Evolutionary conservation across 2,797 vertebrate genomes (phyloP).

Genomic region (Enteromius viviparus): DNA sequence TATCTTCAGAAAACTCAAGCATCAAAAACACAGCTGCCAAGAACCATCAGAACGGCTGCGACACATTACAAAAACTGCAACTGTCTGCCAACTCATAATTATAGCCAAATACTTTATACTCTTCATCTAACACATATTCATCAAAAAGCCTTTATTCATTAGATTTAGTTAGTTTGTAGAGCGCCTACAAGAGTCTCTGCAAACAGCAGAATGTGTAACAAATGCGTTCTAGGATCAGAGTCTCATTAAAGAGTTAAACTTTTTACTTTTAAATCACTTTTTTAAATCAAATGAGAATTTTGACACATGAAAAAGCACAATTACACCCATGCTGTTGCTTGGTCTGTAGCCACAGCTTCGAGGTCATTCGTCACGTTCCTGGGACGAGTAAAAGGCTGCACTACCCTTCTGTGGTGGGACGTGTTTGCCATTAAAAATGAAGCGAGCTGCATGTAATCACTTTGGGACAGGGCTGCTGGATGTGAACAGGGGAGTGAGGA

Average conservation of each 20-base stretch:
- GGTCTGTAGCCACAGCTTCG: not conserved
- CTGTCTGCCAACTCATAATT: conserved; percentile 14
- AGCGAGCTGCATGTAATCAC: conserved; percentile 60
- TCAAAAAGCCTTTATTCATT: not conserved
- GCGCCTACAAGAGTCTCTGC: not conserved
- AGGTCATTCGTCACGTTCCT: not conserved
- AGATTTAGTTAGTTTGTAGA: not conserved
- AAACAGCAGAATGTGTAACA: not conserved
- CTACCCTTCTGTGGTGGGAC: not conserved
- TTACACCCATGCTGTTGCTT: not conserved
- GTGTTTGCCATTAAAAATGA: conserved; percentile 66
- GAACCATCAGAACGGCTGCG: conserved; percentile 28
- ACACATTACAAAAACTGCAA: conserved; percentile 53
- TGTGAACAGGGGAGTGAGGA: conserved; percentile 69
- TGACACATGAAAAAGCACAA: not conserved
- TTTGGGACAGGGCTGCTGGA: conserved; percentile 58
- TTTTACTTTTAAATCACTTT: not conserved
- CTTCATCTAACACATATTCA: not conserved
- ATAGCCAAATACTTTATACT: not conserved
- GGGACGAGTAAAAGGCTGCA: not conserved
- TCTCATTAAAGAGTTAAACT: not conserved
- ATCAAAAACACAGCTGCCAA: not conserved
- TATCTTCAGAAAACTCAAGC: not conserved
- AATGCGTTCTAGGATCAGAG: not conserved
- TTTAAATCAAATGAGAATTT: not conserved